Base-by-base conservation (phyloP, 2,113 vertebrate genomes). In the Perognathus longimembris region DNA sequence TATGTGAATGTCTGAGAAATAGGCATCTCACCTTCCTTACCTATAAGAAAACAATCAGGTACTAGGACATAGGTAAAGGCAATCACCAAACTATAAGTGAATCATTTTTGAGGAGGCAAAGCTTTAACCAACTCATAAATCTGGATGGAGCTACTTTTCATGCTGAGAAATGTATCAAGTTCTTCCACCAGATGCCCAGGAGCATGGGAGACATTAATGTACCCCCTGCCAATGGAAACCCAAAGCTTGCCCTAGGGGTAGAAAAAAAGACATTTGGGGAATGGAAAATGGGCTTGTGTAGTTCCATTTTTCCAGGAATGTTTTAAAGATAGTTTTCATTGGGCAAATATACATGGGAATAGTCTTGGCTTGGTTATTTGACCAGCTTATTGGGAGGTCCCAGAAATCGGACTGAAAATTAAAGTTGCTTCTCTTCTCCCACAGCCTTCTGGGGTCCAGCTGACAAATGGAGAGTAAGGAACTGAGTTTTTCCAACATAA, bases 311-410 rank as follows among this genome's bases (percentile, higher is more conserved):
- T 97, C 95, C 96, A 94, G 91, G 95, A 97, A 96, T 94, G 85
- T 94, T 79, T 97, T 95, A 95, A 91, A 82, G 94, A 95, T 85
- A 26, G 45, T 96, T 97, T 97, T 96, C 92, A 92, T 95, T 96
- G 95, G 96, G 95, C 84, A 95, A 82, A 71, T 85, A 22, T 91
- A 42, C 77, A 78, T 87, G 87, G 89, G 92, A 95, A 94, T 93
- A 86, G 87, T 94, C 91, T 97, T 92, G 93, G 97, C 87, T 85
- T 88, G 87, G 64, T 90, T 96, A 82, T 85, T 94, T 90, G 95
- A 94, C 96, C 94, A 96, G 75, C 95, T 96, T 95, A 74, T 90
- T 97, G 97, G 95, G 96, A 95, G 97, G 96, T 96, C 97, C 78
- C 81, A 93, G 94, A 93, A 94, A 92, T 93, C 17, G 0, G 75